Evolutionary conservation across 1,140 invertebrate species (phyloP).

Genomic region (Drosophila virilis): DNA sequence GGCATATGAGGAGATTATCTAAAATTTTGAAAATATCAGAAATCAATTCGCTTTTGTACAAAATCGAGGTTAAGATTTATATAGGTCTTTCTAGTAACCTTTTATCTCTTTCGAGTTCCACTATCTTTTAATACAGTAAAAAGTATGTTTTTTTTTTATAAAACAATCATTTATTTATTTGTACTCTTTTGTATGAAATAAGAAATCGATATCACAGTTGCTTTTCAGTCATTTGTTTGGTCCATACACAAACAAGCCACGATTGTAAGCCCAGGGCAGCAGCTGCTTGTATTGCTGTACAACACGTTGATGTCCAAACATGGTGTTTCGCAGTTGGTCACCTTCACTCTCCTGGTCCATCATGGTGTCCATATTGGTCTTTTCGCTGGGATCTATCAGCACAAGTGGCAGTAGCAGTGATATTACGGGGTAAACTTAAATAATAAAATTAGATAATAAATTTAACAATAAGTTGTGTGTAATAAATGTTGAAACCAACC

Average conservation of each 20-base stretch:
- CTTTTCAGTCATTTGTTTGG: slow-evolving; percentile 13
- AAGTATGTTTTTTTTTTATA: neutral
- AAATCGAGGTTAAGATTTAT: no score
- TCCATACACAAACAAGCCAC: slow-evolving; percentile 61
- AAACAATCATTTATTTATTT: neutral
- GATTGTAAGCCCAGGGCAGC: slow-evolving; percentile 67
- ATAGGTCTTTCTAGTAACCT: no score
- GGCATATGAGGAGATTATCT: no score
- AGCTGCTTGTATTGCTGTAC: slow-evolving; percentile 46
- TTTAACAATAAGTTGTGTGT: neutral
- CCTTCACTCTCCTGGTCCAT: slow-evolving; percentile 48
- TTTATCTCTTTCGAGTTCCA: no score
- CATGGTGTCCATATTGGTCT: slow-evolving; percentile 61
- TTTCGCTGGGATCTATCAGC: slow-evolving; percentile 54
- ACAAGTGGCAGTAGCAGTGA: slow-evolving; percentile 56
- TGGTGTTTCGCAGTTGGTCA: slow-evolving; percentile 47
- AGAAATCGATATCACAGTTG: slow-evolving; percentile 4
- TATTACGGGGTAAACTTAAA: slow-evolving; percentile 49
- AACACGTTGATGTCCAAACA: slow-evolving; percentile 48
- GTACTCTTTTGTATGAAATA: neutral
- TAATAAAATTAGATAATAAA: neutral
- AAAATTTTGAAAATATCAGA: no score
- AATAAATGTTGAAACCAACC: slow-evolving; percentile 31
- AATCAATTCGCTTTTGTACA: no score
- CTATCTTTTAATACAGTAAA: no score